A percentile compares a stretch with the other conserved stretches of the same genome.
phyloP scores from a whole-genome alignment of 23 tunicate genomes.

The Halocynthia aurantium region DNA sequence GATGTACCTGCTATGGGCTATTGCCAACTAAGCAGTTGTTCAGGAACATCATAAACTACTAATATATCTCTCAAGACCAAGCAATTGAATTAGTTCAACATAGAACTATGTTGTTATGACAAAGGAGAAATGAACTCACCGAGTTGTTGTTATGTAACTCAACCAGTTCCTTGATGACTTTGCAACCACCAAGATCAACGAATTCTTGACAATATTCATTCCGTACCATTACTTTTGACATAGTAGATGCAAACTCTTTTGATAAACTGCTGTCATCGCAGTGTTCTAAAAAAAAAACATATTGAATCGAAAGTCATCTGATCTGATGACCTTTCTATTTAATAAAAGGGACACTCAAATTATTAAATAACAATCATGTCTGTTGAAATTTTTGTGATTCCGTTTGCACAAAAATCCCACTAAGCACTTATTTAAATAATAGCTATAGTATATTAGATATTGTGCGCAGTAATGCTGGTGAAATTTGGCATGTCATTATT shows the following conservation, averaged over 20 bases:
- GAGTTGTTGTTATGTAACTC: conserved; percentile 31
- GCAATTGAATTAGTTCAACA: background rate
- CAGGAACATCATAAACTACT: background rate
- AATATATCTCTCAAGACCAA: background rate
- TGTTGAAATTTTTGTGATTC: too few species aligned
- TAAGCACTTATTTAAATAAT: too few species aligned
- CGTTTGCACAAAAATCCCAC: too few species aligned
- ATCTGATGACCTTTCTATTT: too few species aligned
- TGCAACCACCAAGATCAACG: conserved; percentile 79
- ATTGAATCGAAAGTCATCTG: background rate
- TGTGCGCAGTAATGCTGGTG: too few species aligned
- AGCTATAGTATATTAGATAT: too few species aligned
- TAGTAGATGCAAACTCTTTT: conserved; percentile 53
- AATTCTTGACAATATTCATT: conserved; percentile 88
- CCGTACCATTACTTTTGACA: conserved; percentile 73
- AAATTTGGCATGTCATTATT: too few species aligned
- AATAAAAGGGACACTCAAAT: too few species aligned
- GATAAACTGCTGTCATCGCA: conserved; percentile 35
- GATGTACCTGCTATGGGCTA: background rate
- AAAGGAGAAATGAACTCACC: conserved; percentile 28
- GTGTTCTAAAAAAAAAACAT: conserved; percentile 35
- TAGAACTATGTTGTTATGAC: background rate
- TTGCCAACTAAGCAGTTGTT: background rate
- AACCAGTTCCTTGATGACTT: conserved; percentile 31
- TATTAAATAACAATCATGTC: too few species aligned